Evolutionary conservation across 2,113 vertebrate genomes (phyloP), one percentile per base, ranked within the genome.

Genomic region (Scalopus aquaticus): DNA sequence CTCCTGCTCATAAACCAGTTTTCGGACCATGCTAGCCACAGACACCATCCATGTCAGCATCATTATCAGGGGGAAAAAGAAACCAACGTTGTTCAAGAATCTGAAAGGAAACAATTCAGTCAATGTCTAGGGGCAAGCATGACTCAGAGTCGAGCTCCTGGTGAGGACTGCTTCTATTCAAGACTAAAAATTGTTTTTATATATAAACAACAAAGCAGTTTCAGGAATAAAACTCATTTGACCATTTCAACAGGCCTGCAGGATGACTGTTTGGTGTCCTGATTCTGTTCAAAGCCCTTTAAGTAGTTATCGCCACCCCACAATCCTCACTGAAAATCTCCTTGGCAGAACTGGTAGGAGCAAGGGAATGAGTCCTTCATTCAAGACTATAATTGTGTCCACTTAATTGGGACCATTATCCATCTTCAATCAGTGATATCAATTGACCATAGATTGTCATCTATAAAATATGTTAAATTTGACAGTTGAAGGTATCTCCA

Each of bases 41-140:
- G 97, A 98, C 90, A 98, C 93, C 83, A 98, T 96, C 98, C 98
- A 99, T 0, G 97, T 97, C 83, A 98, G 49, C 98, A 98, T 98
- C 98, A 98, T 98, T 90, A 98, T 98, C 88, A 98, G 95, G 6
- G 98, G 98, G 5, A 98, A 98, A 73, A 98, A 98, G 95, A 98
- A 98, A 0, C 98, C 98, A 30, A 97, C 97, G 0, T 98, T 98
- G 96, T 97, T 98, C 95, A 98, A 93, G 93, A 99, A 98, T 22
- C 98, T 99, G 82, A 56, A 76, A 95, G 67, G 69, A 9, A 42
- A 95, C 37, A 26, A 87, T 6, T 3, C 0, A 6, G 6, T 97
- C 42, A 97, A 2, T 0, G 5, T 0, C 0, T 0, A 51, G 81
- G 4, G 79, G 0, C 11, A 73, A 70, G 26, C 0, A 56, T 11